Evolutionary conservation across 2,888 invertebrate genomes (phyloP), one percentile per base, ranked within the genome.

Genomic region (Drosophila antonietae): DNA sequence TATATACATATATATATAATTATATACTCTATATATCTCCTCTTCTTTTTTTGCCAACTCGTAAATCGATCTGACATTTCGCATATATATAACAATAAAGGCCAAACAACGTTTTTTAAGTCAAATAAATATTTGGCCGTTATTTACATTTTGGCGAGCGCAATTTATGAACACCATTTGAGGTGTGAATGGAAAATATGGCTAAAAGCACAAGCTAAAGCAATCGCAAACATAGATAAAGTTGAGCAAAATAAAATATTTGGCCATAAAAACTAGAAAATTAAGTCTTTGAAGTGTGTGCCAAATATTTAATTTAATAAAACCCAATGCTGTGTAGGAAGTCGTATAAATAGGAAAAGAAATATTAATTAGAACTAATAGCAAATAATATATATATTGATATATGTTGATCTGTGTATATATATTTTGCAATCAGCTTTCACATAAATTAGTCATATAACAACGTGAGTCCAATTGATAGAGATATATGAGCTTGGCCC

Each of bases 181-280:
- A 51, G 68, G 80, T 80, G 79, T 59, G 68, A 79, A 79, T 69
- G 37, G 51, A 67, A 44, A 51, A 51, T 15, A 12, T 61, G 53
- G 62, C 41, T 20, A 41, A 66, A 55, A 58, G 60, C 15, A 69
- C 66, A 43, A 47, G 35, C 46, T 10, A 66, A 46, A 31, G n/a
- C 20, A 44, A 61, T 57, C 43, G 37, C 47, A 46, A 64, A 65
- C 41, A 68, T 15, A 37, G 23, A 41, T 41, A 51, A 39, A 31
- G 39, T 33, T n/a, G 28, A 53, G 47, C n/a, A n/a, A 31, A 18
- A 35, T 28, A 20, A 14, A 37, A 57, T 46, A 41, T 44, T 41
- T 20, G 7, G 6, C 2, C 35, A 37, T 56, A 73, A 67, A 46
- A 18, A 28, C 28, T 37, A 46, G n/a, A n/a, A 23, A 55, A 59